A percentile compares a stretch with the other conserved stretches of the same genome.
Conservation (phyloP, 35 echinoderm and acorn worm genomes). For the Lytechinus variegatus region DNA sequence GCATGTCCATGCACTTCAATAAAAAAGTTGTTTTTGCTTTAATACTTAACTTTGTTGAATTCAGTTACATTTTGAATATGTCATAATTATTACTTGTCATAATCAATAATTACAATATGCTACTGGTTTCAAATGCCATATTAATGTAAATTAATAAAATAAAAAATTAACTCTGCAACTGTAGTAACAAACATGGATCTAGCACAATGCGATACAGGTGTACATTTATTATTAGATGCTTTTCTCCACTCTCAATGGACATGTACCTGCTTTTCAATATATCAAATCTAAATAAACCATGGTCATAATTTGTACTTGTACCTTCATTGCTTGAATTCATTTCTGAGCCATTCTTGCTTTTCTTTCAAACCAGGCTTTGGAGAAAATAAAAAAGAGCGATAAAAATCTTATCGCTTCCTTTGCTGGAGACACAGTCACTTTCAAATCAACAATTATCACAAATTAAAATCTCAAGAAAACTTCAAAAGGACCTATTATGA, state of each 20-base stretch:
- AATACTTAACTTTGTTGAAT: too few species aligned
- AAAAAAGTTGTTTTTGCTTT: neutral
- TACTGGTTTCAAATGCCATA: neutral
- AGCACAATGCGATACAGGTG: neutral
- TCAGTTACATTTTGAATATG: too few species aligned
- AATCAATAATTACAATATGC: neutral
- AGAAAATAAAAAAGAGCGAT: neutral
- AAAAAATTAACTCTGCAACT: too few species aligned
- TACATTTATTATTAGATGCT: neutral
- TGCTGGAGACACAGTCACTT: conserved; percentile 1
- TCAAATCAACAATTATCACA: neutral
- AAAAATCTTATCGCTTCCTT: neutral
- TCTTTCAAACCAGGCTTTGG: neutral
- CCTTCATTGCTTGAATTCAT: neutral
- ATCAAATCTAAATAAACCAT: too few species aligned
- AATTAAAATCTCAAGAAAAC: neutral
- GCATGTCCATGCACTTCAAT: neutral
- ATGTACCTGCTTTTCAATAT: too few species aligned
- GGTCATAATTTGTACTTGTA: too few species aligned
- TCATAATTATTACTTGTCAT: neutral
- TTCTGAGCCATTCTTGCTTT: neutral
- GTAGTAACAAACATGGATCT: too few species aligned
- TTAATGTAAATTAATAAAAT: too few species aligned
- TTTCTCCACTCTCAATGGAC: too few species aligned
- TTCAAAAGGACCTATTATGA: neutral